Evolutionary conservation across 2,797 vertebrate genomes (phyloP).

Genomic region (Pogoniulus pusillus): DNA sequence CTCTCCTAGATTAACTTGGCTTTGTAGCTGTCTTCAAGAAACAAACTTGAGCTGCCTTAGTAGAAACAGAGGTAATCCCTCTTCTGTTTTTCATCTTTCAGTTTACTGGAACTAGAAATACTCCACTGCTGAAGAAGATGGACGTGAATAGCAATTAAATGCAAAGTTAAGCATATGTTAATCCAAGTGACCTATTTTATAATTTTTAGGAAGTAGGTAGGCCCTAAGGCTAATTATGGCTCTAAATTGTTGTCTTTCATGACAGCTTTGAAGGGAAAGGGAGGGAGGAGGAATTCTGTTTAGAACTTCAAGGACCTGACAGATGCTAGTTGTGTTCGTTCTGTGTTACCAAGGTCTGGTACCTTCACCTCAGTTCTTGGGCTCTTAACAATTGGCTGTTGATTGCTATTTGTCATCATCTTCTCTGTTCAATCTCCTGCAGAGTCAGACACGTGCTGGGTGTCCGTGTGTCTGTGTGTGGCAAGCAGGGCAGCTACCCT

Average conservation of each 20-base stretch:
- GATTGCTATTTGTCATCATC: neutral
- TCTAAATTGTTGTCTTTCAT: neutral
- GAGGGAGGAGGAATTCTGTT: neutral
- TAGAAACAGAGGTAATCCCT: slow-evolving; percentile 67
- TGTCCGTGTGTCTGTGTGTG: neutral
- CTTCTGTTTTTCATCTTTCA: slow-evolving; percentile 72
- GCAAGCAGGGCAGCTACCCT: neutral
- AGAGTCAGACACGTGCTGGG: neutral
- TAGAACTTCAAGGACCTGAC: neutral
- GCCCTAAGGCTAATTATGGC: neutral
- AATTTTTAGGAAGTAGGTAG: neutral
- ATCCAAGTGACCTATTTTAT: slow-evolving; percentile 47
- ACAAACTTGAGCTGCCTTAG: slow-evolving; percentile 70
- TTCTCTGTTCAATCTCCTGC: neutral
- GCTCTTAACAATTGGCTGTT: neutral
- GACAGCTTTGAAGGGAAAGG: neutral
- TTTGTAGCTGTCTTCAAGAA: slow-evolving; percentile 63
- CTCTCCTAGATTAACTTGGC: slow-evolving; percentile 51
- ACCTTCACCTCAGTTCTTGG: neutral
- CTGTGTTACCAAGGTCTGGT: neutral
- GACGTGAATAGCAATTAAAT: slow-evolving; percentile 78
- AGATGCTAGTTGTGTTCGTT: neutral
- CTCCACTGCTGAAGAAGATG: slow-evolving; percentile 64
- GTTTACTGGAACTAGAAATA: slow-evolving; percentile 69
- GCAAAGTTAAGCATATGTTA: slow-evolving; percentile 71